These are phyloP conservation scores for Melanophora roralis DNA, from an alignment of 2,888 invertebrate genomes.

Conservation along the genomic window DNA sequence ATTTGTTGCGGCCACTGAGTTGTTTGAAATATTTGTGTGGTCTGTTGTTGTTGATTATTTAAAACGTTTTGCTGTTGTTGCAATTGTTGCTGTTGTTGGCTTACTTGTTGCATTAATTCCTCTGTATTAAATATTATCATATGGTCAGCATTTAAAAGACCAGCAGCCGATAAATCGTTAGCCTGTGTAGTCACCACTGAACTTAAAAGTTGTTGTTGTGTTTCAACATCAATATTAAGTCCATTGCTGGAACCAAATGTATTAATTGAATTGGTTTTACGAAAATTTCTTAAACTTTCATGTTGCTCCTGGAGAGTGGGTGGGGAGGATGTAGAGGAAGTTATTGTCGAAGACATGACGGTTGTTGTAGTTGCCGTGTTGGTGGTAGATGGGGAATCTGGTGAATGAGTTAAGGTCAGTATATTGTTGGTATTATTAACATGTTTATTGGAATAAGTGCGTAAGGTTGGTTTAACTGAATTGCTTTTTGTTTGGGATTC, in stretches of 20 bases:
- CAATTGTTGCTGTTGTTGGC: constrained; percentile 59
- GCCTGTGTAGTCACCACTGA: constrained; percentile 58
- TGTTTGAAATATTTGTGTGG: constrained; percentile 32
- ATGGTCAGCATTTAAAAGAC: constrained; percentile 53
- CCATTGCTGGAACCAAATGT: constrained; percentile 49
- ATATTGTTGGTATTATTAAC: constrained; percentile 29
- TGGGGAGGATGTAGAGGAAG: constrained; percentile 29
- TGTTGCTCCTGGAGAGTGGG: constrained; percentile 32
- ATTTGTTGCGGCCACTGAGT: constrained; percentile 45
- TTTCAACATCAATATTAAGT: constrained; percentile 40
- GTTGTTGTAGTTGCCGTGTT: constrained; percentile 8
- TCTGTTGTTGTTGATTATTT: constrained; percentile 8
- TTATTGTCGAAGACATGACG: constrained; percentile 15
- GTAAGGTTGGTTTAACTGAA: constrained; percentile 33
- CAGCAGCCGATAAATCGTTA: constrained; percentile 40
- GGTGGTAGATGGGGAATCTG: background rate
- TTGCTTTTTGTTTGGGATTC: constrained; percentile 32
- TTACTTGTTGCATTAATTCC: constrained; percentile 58
- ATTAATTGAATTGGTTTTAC: constrained; percentile 29
- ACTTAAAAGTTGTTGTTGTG: constrained; percentile 42
- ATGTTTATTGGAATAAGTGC: constrained; percentile 50
- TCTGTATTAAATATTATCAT: constrained; percentile 63
- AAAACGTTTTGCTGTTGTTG: constrained; percentile 49
- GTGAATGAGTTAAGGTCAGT: constrained; percentile 11
- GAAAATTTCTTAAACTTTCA: constrained; percentile 37